A percentile compares a stretch with the other conserved stretches of the same genome.
Conservation (phyloP, 1,140 invertebrate species). For the Copidosoma floridanum region DNA sequence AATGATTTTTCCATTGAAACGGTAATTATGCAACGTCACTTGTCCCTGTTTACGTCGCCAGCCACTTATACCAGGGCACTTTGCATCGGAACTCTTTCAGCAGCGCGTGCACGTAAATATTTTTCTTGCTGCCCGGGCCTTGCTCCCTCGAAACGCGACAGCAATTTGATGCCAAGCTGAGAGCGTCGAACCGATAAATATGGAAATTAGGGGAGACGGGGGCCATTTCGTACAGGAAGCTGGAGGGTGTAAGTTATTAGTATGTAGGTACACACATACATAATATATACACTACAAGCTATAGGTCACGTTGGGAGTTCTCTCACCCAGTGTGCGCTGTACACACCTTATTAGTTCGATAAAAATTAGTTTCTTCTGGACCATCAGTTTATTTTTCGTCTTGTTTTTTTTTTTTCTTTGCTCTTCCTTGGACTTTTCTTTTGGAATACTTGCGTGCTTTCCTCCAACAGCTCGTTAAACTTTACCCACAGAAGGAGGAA, state of each 20-base stretch:
- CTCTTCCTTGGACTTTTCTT: too few relatives aligned
- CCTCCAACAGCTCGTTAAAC: too few relatives aligned
- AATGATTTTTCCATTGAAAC: too few relatives aligned
- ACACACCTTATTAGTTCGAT: slow-evolving; percentile 15
- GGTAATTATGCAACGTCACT: too few relatives aligned
- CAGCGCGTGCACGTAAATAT: slow-evolving; percentile 3
- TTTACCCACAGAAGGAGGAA: too few relatives aligned
- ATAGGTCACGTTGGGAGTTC: neutral
- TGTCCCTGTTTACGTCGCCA: too few relatives aligned
- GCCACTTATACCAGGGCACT: too few relatives aligned
- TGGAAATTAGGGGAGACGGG: slow-evolving; percentile 20
- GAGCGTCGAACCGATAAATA: slow-evolving; percentile 21
- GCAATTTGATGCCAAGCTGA: neutral
- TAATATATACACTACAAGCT: too few relatives aligned
- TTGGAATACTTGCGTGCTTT: too few relatives aligned
- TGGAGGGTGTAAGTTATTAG: neutral
- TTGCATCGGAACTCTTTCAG: slow-evolving; percentile 5
- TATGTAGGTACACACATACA: too few relatives aligned
- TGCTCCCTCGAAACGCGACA: neutral
- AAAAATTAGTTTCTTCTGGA: slow-evolving; percentile 12
- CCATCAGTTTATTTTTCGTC: too few relatives aligned
- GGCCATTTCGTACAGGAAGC: slow-evolving; percentile 1
- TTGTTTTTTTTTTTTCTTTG: too few relatives aligned
- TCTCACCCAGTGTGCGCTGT: neutral
- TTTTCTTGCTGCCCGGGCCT: neutral